A percentile compares a stretch with the other conserved stretches of the same genome.
These are phyloP conservation scores for Steinernema khuongi DNA, from an alignment of 1,140 invertebrate species.

Conservation along the genomic window DNA sequence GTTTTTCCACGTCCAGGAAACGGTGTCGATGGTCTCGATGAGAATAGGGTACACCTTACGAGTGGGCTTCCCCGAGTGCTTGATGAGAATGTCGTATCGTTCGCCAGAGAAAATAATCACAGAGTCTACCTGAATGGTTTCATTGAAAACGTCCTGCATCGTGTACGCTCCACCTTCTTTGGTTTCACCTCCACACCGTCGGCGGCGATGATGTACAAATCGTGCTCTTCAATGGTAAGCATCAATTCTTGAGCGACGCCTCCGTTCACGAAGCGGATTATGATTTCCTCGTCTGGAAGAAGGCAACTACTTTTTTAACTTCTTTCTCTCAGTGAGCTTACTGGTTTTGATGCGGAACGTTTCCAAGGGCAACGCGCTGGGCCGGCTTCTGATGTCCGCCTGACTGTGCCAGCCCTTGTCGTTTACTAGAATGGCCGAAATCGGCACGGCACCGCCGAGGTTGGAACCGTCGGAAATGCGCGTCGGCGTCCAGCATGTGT, in stretches of 20 bases:
- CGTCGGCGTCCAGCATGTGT: constrained; percentile 52
- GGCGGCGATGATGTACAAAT: constrained; percentile 47
- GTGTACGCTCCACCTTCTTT: background rate
- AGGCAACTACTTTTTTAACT: constrained; percentile 8
- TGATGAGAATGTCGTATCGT: constrained; percentile 50
- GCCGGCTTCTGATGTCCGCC: constrained; percentile 44
- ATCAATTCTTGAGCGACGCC: constrained; percentile 55
- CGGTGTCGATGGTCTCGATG: constrained; percentile 54
- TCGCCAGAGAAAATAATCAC: constrained; percentile 54
- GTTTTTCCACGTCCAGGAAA: constrained; percentile 46
- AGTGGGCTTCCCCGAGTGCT: constrained; percentile 41
- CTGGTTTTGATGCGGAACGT: constrained; percentile 38
- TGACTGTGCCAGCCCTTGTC: constrained; percentile 54
- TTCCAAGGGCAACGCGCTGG: constrained; percentile 40
- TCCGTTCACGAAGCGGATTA: constrained; percentile 55
- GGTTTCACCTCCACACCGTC: constrained; percentile 47
- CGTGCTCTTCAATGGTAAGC: constrained; percentile 50
- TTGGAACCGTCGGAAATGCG: constrained; percentile 52
- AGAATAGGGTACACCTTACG: constrained; percentile 46
- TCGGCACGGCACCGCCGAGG: constrained; percentile 52
- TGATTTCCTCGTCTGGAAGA: constrained; percentile 38
- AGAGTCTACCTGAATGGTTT: constrained; percentile 40
- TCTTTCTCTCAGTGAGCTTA: constrained; percentile 12
- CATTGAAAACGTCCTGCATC: constrained; percentile 9
- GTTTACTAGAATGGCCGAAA: constrained; percentile 48